Conservation (phyloP, 2,888 invertebrate species). For the Drosophila birchii region DNA sequence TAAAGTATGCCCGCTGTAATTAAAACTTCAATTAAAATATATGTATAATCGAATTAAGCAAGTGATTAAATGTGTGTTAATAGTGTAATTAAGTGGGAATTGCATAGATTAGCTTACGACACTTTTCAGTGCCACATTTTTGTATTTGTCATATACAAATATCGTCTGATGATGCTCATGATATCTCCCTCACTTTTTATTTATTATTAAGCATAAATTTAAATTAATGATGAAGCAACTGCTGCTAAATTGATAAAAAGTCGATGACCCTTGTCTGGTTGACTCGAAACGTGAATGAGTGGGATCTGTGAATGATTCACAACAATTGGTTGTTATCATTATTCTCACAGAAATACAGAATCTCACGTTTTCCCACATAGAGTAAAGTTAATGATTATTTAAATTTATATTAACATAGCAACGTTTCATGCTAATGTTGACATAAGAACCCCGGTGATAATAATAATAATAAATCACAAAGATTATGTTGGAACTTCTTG, state of each 20-base stretch:
- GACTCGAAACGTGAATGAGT: not conserved
- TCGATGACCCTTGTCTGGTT: constrained; percentile 7
- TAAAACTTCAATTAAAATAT: constrained; percentile 28
- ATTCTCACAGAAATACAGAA: not conserved
- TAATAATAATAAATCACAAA: not conserved
- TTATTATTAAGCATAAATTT: constrained; percentile 10
- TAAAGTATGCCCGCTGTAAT: constrained; percentile 10
- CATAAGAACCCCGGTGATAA: not conserved
- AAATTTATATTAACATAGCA: not conserved
- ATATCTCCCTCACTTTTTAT: not conserved
- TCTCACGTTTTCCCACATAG: not conserved
- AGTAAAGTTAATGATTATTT: not conserved
- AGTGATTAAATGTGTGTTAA: constrained; percentile 23
- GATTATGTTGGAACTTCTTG: no score
- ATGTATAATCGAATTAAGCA: constrained; percentile 34
- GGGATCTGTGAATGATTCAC: constrained; percentile 14
- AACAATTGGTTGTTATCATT: constrained; percentile 1
- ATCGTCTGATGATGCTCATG: not conserved
- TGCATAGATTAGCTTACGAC: constrained; percentile 15
- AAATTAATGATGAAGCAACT: constrained; percentile 19
- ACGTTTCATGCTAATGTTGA: no score
- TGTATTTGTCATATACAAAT: not conserved
- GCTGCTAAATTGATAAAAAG: constrained; percentile 20
- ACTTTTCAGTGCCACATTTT: constrained; percentile 6
- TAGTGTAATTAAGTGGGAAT: constrained; percentile 2